These are phyloP conservation scores for Clanis bilineata DNA, from an alignment of 2,888 invertebrate genomes.

Conservation along the genomic window DNA sequence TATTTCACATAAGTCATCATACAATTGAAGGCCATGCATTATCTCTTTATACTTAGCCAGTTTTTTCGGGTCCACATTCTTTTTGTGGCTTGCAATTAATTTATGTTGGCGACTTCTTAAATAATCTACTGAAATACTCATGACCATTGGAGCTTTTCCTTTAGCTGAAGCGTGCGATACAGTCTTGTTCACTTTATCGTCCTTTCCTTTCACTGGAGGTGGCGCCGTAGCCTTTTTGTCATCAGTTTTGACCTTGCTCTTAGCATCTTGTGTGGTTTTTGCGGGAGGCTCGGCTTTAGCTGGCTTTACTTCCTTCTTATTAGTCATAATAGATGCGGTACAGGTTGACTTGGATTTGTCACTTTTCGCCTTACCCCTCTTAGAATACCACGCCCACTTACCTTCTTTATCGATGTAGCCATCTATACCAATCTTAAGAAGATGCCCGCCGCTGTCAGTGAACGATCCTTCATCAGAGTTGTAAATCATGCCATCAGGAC, in stretches of 20 bases:
- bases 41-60: slow-evolving; percentile 63
- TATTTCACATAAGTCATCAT: slow-evolving; percentile 53
- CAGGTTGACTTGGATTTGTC: slow-evolving; percentile 42
- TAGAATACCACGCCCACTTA: slow-evolving; percentile 68
- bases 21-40: slow-evolving; percentile 56
- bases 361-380: slow-evolving; percentile 32
- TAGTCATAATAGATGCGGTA: slow-evolving; percentile 35
- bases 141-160: slow-evolving; percentile 46
- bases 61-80: slow-evolving; percentile 45
- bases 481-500: slow-evolving; percentile 70
- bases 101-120: slow-evolving; percentile 32
- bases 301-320: slow-evolving; percentile 31
- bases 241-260: slow-evolving; percentile 30
- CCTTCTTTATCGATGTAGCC: slow-evolving; percentile 69
- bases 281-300: slow-evolving; percentile 24
- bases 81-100: slow-evolving; percentile 22
- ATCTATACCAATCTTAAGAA: slow-evolving; percentile 64
- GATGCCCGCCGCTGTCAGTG: slow-evolving; percentile 50
- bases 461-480: slow-evolving; percentile 67
- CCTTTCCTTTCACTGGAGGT: slow-evolving; percentile 30
- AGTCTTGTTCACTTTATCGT: slow-evolving; percentile 37
- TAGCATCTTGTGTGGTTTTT: slow-evolving; percentile 31
- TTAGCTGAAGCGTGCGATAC: slow-evolving; percentile 35
- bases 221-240: slow-evolving; percentile 25
- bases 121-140: slow-evolving; percentile 54